These are phyloP conservation scores for Caenorhabditis inopinata DNA, from an alignment of 1,140 invertebrate genomes.

Conservation along the genomic window DNA sequence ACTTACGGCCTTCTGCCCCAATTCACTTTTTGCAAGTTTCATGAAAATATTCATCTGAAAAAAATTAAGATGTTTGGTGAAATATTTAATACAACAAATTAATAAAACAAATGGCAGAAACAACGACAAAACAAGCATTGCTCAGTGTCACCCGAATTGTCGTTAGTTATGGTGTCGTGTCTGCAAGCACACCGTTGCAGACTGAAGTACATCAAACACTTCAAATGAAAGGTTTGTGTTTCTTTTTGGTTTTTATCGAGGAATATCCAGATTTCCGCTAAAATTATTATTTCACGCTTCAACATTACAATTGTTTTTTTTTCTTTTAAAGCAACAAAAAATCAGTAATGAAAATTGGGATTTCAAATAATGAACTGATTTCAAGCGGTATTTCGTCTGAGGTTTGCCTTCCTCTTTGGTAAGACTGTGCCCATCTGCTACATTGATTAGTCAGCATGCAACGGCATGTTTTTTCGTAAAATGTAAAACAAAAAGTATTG, in stretches of 20 bases:
- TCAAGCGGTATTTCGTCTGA: too few relatives aligned
- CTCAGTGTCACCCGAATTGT: neutral
- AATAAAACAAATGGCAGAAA: neutral
- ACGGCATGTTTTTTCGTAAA: too few relatives aligned
- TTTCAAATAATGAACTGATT: too few relatives aligned
- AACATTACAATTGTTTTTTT: too few relatives aligned
- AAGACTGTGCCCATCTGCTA: neutral
- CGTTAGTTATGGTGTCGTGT: neutral
- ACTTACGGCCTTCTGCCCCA: neutral
- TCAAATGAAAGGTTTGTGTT: slow-evolving; percentile 8
- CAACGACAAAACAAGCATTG: neutral
- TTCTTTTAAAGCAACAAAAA: too few relatives aligned
- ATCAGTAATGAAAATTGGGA: too few relatives aligned
- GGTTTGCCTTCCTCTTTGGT: neutral
- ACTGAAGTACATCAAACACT: neutral
- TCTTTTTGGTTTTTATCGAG: neutral
- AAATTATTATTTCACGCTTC: too few relatives aligned
- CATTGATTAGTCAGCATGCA: too few relatives aligned
- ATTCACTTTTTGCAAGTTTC: slow-evolving; percentile 2
- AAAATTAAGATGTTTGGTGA: neutral
- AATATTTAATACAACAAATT: neutral
- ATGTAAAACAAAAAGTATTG: too few relatives aligned
- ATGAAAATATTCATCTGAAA: slow-evolving; percentile 8
- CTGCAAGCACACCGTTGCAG: neutral
- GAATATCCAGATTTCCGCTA: too few relatives aligned